Base-by-base conservation (phyloP, 1,140 invertebrate genomes). In the Metaphire vulgaris region DNA sequence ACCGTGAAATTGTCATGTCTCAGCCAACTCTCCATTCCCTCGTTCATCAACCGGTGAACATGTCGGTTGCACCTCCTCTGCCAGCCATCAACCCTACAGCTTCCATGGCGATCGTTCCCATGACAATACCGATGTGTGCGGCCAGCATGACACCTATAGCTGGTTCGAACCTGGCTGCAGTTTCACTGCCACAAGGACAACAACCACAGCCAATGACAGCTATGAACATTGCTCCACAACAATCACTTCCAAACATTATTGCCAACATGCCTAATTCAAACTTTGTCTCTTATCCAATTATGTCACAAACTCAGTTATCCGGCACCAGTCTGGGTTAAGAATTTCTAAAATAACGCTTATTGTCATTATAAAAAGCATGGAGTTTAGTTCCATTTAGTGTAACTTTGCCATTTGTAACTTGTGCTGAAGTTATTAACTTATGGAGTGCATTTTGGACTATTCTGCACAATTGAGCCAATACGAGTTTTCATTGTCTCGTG, bases 281-380 rank as follows among this genome's bases (percentile, higher is more conserved):
- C 12, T 69, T 78, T 21, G 77, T 78, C 33, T 78, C 77, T 29
- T 78, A 78, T 66, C 77, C 77, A 32, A 65, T 75, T 34, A 78
- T 78, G 41, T 78, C 77, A 26, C 77, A 78, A 12, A 34, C 72
- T n/a, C 32, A 34, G 41, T 26, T 73, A 26, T 34, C 72, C 6
- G 56, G 31, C 12, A 73, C 31, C n/a, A 73, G 72, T 41, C 34
- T 73, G n/a, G 72, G 72, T 15, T 73, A 34, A 73, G 41, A n/a
- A n/a, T n/a, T n/a, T n/a, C n/a, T n/a, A n/a, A n/a, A n/a, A n/a
- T n/a, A n/a, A n/a, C n/a, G n/a, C n/a, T n/a, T n/a, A n/a, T n/a
- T n/a, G n/a, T n/a, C n/a, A n/a, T n/a, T n/a, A n/a, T n/a, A n/a
- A n/a, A n/a, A n/a, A n/a, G n/a, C n/a, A n/a, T n/a, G n/a, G n/a